Evolutionary conservation across 2,797 vertebrate species (phyloP), one percentile per base, ranked within the genome.

Genomic region (Coccyzus lansbergi): DNA sequence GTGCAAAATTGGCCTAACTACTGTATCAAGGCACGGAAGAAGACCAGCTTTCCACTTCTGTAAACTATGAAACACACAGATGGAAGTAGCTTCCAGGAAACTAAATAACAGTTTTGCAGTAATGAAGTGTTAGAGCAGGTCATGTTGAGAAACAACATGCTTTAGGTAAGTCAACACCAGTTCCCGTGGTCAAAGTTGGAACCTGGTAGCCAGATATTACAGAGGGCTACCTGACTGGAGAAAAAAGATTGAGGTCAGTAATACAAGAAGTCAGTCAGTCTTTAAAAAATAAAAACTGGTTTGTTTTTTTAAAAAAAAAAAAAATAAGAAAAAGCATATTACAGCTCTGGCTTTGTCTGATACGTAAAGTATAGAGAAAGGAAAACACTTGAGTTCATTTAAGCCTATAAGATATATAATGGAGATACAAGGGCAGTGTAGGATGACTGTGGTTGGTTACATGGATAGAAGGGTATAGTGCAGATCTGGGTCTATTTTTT

Each of bases 61-160:
- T 83, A 71, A 86, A 21, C 28, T 82, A 44, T 81, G 77, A 94
- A 95, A 89, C 49, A 80, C 62, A 46, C 44, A 96, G 71, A 81
- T 80, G 67, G 62, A 36, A 92, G 93, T 17, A 81, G 40, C 46
- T 64, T 88, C 92, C 25, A 67, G 49, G 48, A 91, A 93, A 75
- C 46, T 25, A 93, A 69, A 67, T 22, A 86, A 60, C 7, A 86
- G 6, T 62, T 94, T 94, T 93, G 20, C 60, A 78, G 46, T 93
- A 94, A 93, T 87, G 59, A 96, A 80, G 53, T 85, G 80, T 91
- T 86, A 81, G 56, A 94, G 28, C 38, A 75, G 84, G 78, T 92
- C 21, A 3, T 49, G 15, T 75, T 84, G 81, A 95, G 85, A 85
- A 82, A 94, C 94, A 87, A 10, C 44, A 38, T 49, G 9, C 11